Conservation (phyloP, 2,797 vertebrate genomes). For the Psittacula derbiana region DNA sequence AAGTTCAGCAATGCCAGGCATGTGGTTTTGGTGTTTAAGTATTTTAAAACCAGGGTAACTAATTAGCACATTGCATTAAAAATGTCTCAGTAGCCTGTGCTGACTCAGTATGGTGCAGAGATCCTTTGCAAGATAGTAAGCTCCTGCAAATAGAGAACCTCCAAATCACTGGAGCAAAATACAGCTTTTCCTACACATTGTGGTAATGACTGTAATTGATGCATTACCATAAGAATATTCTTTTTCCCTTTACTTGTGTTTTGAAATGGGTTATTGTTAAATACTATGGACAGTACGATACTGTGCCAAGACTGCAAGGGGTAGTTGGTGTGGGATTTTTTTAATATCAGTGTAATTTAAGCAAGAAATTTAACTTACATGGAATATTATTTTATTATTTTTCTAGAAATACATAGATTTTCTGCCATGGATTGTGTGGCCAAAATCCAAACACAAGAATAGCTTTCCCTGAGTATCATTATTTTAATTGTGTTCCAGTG, state of each 20-base stretch:
- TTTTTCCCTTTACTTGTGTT: neutral
- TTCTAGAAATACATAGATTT: neutral
- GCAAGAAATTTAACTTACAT: neutral
- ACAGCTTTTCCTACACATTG: neutral
- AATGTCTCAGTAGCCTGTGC: neutral
- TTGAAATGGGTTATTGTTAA: neutral
- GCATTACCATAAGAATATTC: neutral
- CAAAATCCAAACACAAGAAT: neutral
- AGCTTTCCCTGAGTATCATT: neutral
- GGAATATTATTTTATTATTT: neutral
- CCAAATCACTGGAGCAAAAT: neutral
- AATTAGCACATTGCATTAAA: neutral
- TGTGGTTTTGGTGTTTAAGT: neutral
- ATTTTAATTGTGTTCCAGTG: constrained; percentile 30
- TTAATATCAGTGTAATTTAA: neutral
- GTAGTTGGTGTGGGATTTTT: neutral
- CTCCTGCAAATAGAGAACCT: neutral
- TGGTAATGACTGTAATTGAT: neutral
- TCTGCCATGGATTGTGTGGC: neutral
- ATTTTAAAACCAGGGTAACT: neutral
- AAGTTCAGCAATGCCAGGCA: neutral
- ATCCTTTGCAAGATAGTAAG: neutral
- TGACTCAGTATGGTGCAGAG: neutral
- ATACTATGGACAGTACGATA: neutral
- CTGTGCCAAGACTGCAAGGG: neutral